These are phyloP conservation scores for Melikaiella ostensackeni DNA, from an alignment of 2,888 invertebrate genomes.

Conservation along the genomic window DNA sequence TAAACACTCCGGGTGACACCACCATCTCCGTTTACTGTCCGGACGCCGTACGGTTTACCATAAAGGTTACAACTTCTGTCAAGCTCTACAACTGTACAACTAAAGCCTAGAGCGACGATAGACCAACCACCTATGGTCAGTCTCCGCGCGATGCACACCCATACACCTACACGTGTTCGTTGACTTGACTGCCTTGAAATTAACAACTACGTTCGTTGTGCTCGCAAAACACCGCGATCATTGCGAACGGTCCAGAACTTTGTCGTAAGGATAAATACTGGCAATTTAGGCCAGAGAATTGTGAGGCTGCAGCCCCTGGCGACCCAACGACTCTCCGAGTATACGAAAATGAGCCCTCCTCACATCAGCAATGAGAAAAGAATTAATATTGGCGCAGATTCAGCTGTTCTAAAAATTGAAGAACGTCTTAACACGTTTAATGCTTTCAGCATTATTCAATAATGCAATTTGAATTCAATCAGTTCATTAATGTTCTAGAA, in stretches of 20 bases:
- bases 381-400: background rate
- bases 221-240: constrained; percentile 55
- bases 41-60: constrained; percentile 70
- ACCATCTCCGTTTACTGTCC: constrained; percentile 69
- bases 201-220: constrained; percentile 47
- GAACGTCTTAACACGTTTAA: too few relatives aligned
- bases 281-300: constrained; percentile 47
- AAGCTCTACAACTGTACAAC: constrained; percentile 50
- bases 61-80: constrained; percentile 72
- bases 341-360: constrained; percentile 8
- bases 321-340: constrained; percentile 14
- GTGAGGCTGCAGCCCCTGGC: background rate
- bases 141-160: background rate
- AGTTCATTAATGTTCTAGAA: background rate
- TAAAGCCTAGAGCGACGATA: constrained; percentile 58
- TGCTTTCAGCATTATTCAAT: too few relatives aligned
- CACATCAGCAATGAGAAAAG: background rate
- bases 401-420: too few relatives aligned
- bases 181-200: constrained; percentile 8
- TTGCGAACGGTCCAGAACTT: constrained; percentile 55
- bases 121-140: constrained; percentile 39
- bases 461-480: too few relatives aligned
- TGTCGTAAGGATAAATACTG: constrained; percentile 52
- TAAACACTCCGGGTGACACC: constrained; percentile 64
- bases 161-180: background rate